phyloP scores from a whole-genome alignment of 2,113 vertebrate genomes.

The Apteryx owenii region DNA sequence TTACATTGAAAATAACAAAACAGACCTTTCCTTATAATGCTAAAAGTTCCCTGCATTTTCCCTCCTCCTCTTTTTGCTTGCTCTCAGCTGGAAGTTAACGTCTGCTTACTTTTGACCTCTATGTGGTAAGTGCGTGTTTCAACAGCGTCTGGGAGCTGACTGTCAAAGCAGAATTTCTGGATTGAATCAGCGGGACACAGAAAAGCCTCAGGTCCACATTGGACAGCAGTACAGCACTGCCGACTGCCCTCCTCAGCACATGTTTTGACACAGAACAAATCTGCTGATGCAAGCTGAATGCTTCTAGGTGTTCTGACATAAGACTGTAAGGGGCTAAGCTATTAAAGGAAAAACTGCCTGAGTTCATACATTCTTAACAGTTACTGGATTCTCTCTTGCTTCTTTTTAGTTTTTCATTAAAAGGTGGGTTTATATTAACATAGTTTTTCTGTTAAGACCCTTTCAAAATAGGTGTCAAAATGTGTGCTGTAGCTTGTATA shows the following conservation, averaged over 20 bases:
- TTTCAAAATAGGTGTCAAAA: not conserved
- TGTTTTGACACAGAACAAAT: not conserved
- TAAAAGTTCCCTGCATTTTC: not conserved
- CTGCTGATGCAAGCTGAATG: not conserved
- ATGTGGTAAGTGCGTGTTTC: not conserved
- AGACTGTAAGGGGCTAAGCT: not conserved
- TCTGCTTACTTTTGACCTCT: not conserved
- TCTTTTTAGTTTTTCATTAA: not conserved
- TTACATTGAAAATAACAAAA: not conserved
- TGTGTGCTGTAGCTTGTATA: not conserved
- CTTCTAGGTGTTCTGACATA: not conserved
- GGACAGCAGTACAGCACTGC: fast-evolving
- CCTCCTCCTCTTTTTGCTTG: not conserved
- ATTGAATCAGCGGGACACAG: not conserved
- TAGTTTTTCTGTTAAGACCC: not conserved
- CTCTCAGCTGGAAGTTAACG: not conserved
- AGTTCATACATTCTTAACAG: not conserved
- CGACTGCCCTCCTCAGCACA: fast-evolving
- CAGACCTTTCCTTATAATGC: not conserved
- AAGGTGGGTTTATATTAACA: not conserved
- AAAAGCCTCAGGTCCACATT: not conserved
- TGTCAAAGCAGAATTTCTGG: not conserved
- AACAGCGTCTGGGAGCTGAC: not conserved
- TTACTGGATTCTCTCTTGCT: not conserved
- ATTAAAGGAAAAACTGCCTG: not conserved